phyloP scores from a whole-genome alignment of 2,888 invertebrate species.

The Hypolimnas misippus region DNA sequence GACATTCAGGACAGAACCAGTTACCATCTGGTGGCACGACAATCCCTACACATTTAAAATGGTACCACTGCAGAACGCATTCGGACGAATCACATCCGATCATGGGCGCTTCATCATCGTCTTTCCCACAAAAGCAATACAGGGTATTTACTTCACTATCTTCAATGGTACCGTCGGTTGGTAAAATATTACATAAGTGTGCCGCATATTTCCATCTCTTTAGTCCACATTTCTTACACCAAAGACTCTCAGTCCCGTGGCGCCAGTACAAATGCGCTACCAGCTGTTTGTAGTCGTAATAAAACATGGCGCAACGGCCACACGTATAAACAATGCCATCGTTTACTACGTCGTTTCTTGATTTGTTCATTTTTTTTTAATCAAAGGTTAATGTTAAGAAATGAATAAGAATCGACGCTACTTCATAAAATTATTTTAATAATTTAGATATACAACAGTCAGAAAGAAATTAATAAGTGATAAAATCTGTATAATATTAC shows the following conservation, averaged over 20 bases:
- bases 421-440: background rate
- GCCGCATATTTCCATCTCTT: conserved; percentile 62
- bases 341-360: background rate
- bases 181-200: conserved; percentile 64
- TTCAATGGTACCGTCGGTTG: conserved; percentile 53
- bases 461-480: background rate
- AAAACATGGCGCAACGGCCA: conserved; percentile 58
- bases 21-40: conserved; percentile 58
- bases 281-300: conserved; percentile 59
- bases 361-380: conserved; percentile 31
- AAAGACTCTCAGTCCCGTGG: conserved; percentile 65
- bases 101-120: conserved; percentile 57
- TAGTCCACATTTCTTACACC: conserved; percentile 57
- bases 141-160: conserved; percentile 48
- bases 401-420: background rate
- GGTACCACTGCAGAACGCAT: conserved; percentile 64
- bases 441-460: background rate
- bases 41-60: conserved; percentile 65
- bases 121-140: conserved; percentile 62
- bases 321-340: conserved; percentile 51
- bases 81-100: conserved; percentile 65
- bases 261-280: conserved; percentile 70
- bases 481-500: background rate
- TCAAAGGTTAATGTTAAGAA: background rate
- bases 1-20: conserved; percentile 65